phyloP scores from a whole-genome alignment of 2,888 invertebrate species.

The Petrophora chlorosata region DNA sequence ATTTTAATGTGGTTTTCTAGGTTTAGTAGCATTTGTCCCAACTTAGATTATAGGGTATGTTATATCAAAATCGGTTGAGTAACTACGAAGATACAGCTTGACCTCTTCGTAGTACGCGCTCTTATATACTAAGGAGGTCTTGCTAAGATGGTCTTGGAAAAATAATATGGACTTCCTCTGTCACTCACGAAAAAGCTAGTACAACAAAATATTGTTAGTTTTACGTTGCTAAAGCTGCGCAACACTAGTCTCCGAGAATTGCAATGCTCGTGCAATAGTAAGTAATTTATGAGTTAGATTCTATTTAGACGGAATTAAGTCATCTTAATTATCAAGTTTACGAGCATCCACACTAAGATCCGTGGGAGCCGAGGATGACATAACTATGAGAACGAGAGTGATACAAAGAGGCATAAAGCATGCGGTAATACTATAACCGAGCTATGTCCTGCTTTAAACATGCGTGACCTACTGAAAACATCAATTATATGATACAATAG shows the following conservation, averaged over 20 bases:
- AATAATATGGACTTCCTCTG: too few species aligned
- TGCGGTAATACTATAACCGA: constrained; percentile 26
- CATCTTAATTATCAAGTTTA: constrained; percentile 14
- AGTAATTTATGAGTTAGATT: constrained; percentile 6
- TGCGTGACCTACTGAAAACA: constrained; percentile 15
- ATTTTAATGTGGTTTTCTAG: too few species aligned
- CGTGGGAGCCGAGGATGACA: constrained; percentile 28
- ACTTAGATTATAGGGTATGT: too few species aligned
- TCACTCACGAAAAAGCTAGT: too few species aligned
- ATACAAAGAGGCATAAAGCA: constrained; percentile 24
- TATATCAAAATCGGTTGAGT: too few species aligned
- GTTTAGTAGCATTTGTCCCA: too few species aligned
- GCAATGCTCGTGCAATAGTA: constrained; percentile 1
- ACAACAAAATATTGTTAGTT: too few species aligned
- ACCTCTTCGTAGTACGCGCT: too few species aligned
- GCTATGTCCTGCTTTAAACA: constrained; percentile 13
- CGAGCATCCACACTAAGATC: constrained; percentile 6
- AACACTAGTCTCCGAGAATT: not conserved
- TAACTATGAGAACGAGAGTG: constrained; percentile 32
- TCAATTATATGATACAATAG: constrained; percentile 9
- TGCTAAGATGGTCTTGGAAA: too few species aligned
- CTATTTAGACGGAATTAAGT: constrained; percentile 13
- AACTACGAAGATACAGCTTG: too few species aligned
- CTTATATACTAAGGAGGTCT: too few species aligned
- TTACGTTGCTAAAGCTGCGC: too few species aligned